phyloP scores from a whole-genome alignment of 1,140 invertebrate genomes.

The Caenorhabditis latens region DNA sequence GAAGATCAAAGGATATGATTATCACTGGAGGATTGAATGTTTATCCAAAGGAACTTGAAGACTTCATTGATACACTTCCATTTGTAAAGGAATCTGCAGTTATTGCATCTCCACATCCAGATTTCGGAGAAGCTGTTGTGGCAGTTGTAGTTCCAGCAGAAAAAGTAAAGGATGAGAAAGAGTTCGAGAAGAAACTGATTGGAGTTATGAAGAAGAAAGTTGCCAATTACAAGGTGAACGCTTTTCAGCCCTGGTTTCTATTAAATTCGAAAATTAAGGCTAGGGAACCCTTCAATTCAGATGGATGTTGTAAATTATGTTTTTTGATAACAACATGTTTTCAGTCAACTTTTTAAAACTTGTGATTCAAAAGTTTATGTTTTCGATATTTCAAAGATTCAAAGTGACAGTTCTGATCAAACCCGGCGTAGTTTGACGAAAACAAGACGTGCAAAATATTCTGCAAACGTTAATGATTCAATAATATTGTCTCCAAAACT shows the following conservation, averaged over 20 bases:
- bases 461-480: neutral
- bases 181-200: slow-evolving; percentile 58
- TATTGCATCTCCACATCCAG: slow-evolving; percentile 75
- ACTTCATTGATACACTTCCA: slow-evolving; percentile 71
- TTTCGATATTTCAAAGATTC: neutral
- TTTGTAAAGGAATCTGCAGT: slow-evolving; percentile 72
- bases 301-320: neutral
- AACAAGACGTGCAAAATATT: neutral
- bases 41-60: slow-evolving; percentile 77
- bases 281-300: neutral
- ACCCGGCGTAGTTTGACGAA: neutral
- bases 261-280: neutral
- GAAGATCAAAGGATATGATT: slow-evolving; percentile 75
- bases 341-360: slow-evolving; percentile 8
- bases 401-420: neutral
- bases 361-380: slow-evolving; percentile 28
- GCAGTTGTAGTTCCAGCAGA: slow-evolving; percentile 69
- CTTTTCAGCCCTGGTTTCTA: neutral
- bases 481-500: neutral
- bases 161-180: slow-evolving; percentile 34
- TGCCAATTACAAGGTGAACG: slow-evolving; percentile 55
- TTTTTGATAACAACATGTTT: slow-evolving; percentile 5
- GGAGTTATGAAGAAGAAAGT: slow-evolving; percentile 54
- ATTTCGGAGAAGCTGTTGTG: slow-evolving; percentile 77
- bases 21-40: slow-evolving; percentile 77